A percentile compares a stretch with the other conserved stretches of the same genome.
phyloP scores from a whole-genome alignment of 2,113 vertebrate species.

The Brevimyrus niger region DNA sequence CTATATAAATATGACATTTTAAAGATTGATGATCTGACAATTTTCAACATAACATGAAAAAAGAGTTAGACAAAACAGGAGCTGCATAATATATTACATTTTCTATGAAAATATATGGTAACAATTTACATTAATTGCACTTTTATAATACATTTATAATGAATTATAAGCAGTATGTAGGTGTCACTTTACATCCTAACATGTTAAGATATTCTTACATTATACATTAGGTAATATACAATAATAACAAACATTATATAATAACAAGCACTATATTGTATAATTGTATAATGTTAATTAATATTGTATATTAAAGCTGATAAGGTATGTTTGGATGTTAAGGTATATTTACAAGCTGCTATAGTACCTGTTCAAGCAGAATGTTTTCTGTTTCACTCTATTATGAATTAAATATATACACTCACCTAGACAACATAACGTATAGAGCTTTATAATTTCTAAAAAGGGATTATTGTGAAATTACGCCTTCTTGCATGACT shows the following conservation, averaged over 20 bases:
- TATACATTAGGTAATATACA: no score
- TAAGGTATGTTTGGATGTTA: neutral
- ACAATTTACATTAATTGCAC: no score
- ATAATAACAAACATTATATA: neutral
- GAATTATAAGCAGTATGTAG: no score
- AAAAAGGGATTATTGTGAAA: neutral
- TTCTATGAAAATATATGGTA: no score
- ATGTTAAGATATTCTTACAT: no score
- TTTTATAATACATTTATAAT: no score
- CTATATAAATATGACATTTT: no score
- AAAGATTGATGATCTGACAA: no score
- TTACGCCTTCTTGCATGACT: neutral
- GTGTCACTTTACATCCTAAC: no score
- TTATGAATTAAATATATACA: neutral
- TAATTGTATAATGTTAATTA: neutral
- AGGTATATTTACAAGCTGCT: neutral
- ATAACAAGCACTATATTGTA: neutral
- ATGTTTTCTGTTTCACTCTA: neutral
- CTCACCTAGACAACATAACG: neutral
- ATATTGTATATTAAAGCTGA: neutral
- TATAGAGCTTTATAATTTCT: neutral
- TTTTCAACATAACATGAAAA: no score
- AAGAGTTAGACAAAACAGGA: no score
- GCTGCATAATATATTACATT: no score
- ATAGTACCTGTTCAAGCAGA: neutral